Conservation (phyloP, 2,113 vertebrate species). For the Lycaon pictus region DNA sequence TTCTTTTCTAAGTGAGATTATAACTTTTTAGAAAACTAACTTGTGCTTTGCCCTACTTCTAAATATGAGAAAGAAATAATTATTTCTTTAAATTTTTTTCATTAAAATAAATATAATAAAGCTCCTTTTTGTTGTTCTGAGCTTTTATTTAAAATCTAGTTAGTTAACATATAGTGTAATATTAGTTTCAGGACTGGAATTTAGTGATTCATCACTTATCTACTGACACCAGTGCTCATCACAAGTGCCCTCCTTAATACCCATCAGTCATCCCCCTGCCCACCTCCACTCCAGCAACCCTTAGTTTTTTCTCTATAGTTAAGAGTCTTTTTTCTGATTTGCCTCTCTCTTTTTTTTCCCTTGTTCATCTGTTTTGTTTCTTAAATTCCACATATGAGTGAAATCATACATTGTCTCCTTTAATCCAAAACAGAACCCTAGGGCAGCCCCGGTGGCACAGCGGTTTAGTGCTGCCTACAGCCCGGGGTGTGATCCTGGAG, state of each 20-base stretch:
- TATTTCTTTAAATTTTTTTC: not conserved
- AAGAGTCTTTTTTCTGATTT: not conserved
- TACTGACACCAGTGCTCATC: not conserved
- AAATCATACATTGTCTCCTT: not conserved
- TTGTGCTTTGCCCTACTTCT: not conserved
- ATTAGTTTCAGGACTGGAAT: not conserved
- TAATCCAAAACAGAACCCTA: not conserved
- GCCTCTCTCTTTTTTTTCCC: not conserved
- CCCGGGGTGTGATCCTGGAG: too few relatives aligned
- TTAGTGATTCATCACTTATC: not conserved
- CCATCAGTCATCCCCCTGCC: not conserved
- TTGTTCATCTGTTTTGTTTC: not conserved
- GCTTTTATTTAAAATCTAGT: not conserved
- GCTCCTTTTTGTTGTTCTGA: not conserved
- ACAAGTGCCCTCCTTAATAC: not conserved
- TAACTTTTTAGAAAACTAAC: not conserved
- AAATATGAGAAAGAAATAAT: conserved; percentile 46
- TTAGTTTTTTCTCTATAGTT: not conserved
- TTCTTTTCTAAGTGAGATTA: conserved; percentile 36
- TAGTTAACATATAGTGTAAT: not conserved
- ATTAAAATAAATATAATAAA: not conserved
- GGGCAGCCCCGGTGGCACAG: too few relatives aligned
- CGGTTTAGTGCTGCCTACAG: too few relatives aligned
- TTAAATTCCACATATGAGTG: not conserved
- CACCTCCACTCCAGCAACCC: not conserved